These are phyloP conservation scores for Andricus curvator DNA, from an alignment of 2,888 invertebrate genomes.

Conservation along the genomic window DNA sequence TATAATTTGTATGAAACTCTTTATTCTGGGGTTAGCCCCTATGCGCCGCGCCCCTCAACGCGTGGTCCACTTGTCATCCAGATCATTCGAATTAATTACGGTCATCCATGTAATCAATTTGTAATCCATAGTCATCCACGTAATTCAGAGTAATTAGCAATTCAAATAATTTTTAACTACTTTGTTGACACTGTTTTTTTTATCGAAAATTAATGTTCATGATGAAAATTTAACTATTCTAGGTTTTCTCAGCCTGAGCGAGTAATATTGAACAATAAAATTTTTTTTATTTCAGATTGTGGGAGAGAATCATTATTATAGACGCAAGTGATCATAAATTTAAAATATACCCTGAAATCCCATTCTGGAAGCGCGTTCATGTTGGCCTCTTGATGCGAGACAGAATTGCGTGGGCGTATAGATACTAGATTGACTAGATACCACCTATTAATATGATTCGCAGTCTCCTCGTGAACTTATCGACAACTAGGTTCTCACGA, in stretches of 20 bases:
- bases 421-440: slow-evolving; percentile 35
- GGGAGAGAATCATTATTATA: slow-evolving; percentile 13
- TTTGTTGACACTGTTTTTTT: no score
- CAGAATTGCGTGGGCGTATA: slow-evolving; percentile 35
- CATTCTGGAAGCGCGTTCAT: slow-evolving; percentile 35
- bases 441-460: slow-evolving; percentile 38
- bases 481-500: slow-evolving; percentile 36
- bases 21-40: no score
- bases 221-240: no score
- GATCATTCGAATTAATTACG: no score
- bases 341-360: slow-evolving; percentile 16
- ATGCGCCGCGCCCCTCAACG: no score
- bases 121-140: no score
- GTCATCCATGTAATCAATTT: no score
- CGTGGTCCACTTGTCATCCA: no score
- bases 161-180: no score
- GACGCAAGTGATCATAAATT: slow-evolving; percentile 19
- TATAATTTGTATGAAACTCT: no score
- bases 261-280: background rate
- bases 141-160: no score
- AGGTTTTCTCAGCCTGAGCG: background rate
- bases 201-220: no score
- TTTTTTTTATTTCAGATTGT: slow-evolving; percentile 15
- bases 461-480: slow-evolving; percentile 34
- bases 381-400: slow-evolving; percentile 30